Evolutionary conservation across 2,113 vertebrate species (phyloP), one percentile per base, ranked within the genome.

Genomic region (Labeo rohita): DNA sequence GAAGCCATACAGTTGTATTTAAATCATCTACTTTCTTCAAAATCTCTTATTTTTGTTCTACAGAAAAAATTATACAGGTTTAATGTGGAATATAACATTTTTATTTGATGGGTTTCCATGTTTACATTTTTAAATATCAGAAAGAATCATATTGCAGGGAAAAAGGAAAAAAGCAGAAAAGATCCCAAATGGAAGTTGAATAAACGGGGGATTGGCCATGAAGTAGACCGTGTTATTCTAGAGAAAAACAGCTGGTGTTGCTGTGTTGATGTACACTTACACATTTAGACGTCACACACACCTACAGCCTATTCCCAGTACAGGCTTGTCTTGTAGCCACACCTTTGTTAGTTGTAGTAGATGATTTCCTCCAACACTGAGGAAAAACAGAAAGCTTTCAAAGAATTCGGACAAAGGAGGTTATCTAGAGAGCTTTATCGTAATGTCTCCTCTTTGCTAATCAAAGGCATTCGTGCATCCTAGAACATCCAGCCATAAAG

Each of bases 251-350:
- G 39, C 11, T 59, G 23, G 23, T 18, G 43, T 65, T 61, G n/a
- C 12, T 18, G 43, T 16, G 39, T 47, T 28, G 23, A 49, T 36
- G 61, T 47, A 68, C 45, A 81, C 80, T 9, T 34, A 68, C 28
- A 47, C 34, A 39, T 39, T 47, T 3, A 45, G 18, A 45, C 5
- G 16, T 61, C 54, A 80, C 54, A 3, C 9, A 1, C 52, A 12
- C 10, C 34, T n/a, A 9, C 28, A n/a, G 49, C 16, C n/a, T 39
- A 28, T 34, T 6, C 28, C 28, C 11, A 13, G 81, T 68, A 54
- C 63, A 21, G 66, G 49, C 81, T 83, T 83, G 81, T 73, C 66
- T 83, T 70, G 66, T 43, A 28, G 12, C 50, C 49, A 23, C 66
- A 45, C 34, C 66, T 73, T 4, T 43, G 66, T 83, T 73, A 54